Evolutionary conservation across 37 sponge, comb jelly and placozoan genomes (phyloP), one percentile per base, ranked within the genome.

Genomic region (Axinella damicornis): DNA sequence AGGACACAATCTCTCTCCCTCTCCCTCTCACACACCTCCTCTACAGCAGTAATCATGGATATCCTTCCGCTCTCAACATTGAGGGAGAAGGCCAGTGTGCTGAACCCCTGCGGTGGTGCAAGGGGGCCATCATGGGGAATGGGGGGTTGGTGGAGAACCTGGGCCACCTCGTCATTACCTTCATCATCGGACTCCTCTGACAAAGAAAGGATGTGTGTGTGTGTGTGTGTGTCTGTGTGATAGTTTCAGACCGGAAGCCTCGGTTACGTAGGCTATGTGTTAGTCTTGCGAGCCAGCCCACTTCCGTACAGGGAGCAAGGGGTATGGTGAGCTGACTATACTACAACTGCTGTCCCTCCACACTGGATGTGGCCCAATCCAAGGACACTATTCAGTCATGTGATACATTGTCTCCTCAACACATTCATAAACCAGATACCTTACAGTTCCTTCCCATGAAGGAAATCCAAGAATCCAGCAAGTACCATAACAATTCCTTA

Each of bases 111-210:
- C 9, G 46, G 46, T 46, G 4, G 46, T 46, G 46, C 46, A 46
- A 9, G 9, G 46, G 46, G 46, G 9, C 6, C 9, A 9, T 46
- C 9, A 9, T 46, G 46, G 9, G 46, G 46, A 9, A 9, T 46
- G 46, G 46, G 46, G 46, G 46, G 46, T 4, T 46, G 46, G 46
- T 12, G 46, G 21, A 28, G 78, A 57, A 13, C 22, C n/a, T 31
- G n/a, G 61, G 36, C 2, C 34, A 32, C 60, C 28, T 82, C 83
- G 2, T 69, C 72, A 0, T 66, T 35, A 0, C 34, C 74, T 30
- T 89, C 90, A 12, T 83, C 90, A 77, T 83, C 84, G 5, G 78
- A 69, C 53, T 32, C 41, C 72, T 82, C 83, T 76, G 56, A 9
- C 9, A 46, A 46, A 46, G 46, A 46, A 46, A 9, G 46, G 4